phyloP scores from a whole-genome alignment of 2,797 vertebrate species.

The Liasis olivaceus region DNA sequence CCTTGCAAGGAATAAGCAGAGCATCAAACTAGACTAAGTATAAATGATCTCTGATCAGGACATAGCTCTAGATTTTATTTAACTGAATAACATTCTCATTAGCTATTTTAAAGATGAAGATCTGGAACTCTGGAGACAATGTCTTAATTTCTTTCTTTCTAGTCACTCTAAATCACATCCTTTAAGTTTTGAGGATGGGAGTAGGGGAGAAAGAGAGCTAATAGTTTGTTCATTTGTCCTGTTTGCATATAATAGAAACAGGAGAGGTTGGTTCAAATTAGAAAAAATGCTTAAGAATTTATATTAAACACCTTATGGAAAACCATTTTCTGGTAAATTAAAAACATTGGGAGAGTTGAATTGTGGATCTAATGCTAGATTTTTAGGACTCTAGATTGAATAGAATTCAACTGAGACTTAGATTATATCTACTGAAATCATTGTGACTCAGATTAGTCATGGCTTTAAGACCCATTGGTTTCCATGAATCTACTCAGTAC shows the following conservation, averaged over 20 bases:
- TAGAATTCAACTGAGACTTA: not conserved
- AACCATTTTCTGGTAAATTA: not conserved
- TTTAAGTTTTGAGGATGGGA: not conserved
- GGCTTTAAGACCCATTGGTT: not conserved
- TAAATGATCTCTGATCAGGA: not conserved
- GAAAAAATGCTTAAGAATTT: not conserved
- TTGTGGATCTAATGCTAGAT: too few species aligned
- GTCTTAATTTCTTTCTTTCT: not conserved
- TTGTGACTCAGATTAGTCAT: not conserved
- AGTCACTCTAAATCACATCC: not conserved
- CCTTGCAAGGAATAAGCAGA: constrained; percentile 35
- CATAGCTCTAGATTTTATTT: not conserved
- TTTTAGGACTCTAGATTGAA: not conserved
- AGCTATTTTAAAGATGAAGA: not conserved
- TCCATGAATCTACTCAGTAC: not conserved
- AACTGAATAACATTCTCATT: not conserved
- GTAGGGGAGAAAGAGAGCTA: not conserved
- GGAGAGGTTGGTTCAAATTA: not conserved
- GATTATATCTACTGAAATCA: not conserved
- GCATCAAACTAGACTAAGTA: not conserved
- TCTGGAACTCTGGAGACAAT: not conserved
- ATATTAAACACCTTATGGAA: not conserved
- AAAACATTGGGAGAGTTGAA: not conserved
- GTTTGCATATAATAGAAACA: not conserved
- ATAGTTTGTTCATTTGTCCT: not conserved